These are phyloP conservation scores for Danaus plexippus DNA, from an alignment of 1,140 invertebrate genomes.

Conservation along the genomic window DNA sequence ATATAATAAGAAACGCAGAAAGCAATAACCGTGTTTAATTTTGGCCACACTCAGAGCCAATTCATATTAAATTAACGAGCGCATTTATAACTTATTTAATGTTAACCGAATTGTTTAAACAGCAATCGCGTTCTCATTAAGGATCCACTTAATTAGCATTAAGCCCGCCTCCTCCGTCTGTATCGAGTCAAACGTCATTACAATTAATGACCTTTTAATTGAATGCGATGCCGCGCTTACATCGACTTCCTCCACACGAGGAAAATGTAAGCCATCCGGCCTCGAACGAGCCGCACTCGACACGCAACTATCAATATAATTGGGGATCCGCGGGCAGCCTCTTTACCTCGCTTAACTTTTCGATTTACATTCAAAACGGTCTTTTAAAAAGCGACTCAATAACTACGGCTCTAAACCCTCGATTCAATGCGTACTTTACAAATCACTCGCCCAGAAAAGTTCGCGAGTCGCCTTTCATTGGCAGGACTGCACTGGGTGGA, in stretches of 20 bases:
- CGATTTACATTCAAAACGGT: slow-evolving; percentile 71
- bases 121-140: no score
- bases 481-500: slow-evolving; percentile 37
- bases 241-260: neutral
- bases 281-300: slow-evolving; percentile 28
- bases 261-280: slow-evolving; percentile 12
- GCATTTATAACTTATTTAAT: no score
- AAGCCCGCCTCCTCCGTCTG: no score
- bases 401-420: slow-evolving; percentile 57
- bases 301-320: slow-evolving; percentile 67
- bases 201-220: neutral
- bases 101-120: no score
- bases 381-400: slow-evolving; percentile 70
- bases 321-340: slow-evolving; percentile 58
- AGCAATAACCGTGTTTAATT: no score
- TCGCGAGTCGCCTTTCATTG: slow-evolving; percentile 35
- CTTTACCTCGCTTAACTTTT: slow-evolving; percentile 69
- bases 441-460: slow-evolving; percentile 54
- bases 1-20: no score
- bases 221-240: no score
- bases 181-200: neutral
- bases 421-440: slow-evolving; percentile 58
- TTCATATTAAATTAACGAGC: no score
- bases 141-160: no score
- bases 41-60: no score